Evolutionary conservation across 2,797 vertebrate genomes (phyloP).

Genomic region (Phrynocephalus vlangalii): DNA sequence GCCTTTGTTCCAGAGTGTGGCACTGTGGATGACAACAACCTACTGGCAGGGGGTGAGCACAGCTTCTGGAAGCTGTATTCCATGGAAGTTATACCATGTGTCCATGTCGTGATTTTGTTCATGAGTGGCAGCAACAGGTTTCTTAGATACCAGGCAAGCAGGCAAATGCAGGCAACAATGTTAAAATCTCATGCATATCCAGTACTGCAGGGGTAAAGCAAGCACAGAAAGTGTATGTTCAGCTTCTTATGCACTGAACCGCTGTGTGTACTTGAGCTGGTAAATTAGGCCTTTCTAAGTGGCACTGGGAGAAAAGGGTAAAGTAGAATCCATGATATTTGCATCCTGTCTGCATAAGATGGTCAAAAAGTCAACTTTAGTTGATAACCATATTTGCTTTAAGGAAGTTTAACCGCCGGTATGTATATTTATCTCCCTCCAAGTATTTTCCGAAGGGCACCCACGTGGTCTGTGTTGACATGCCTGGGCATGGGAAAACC

Average conservation of each 20-base stretch:
- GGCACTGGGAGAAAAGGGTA: too few species aligned
- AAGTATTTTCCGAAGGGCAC: neutral
- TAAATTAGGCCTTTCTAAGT: too few species aligned
- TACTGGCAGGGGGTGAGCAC: too few species aligned
- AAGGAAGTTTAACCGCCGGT: neutral
- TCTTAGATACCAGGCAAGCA: neutral
- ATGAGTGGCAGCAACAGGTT: neutral
- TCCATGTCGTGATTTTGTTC: neutral
- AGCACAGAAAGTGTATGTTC: neutral
- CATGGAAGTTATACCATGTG: too few species aligned
- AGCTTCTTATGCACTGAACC: neutral
- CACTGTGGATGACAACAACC: too few species aligned
- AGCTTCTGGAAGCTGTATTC: too few species aligned
- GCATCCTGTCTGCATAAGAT: too few species aligned
- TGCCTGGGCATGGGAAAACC: slow-evolving; percentile 22
- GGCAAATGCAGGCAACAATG: neutral
- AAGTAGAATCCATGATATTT: too few species aligned
- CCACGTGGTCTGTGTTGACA: slow-evolving; percentile 9
- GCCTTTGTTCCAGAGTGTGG: too few species aligned
- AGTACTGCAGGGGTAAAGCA: neutral
- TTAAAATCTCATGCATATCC: neutral
- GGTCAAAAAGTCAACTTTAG: neutral
- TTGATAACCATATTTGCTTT: neutral
- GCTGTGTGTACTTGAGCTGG: too few species aligned
- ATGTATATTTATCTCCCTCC: neutral